These are phyloP conservation scores for Julus scandinavius DNA, from an alignment of 2,888 invertebrate species.

Conservation along the genomic window DNA sequence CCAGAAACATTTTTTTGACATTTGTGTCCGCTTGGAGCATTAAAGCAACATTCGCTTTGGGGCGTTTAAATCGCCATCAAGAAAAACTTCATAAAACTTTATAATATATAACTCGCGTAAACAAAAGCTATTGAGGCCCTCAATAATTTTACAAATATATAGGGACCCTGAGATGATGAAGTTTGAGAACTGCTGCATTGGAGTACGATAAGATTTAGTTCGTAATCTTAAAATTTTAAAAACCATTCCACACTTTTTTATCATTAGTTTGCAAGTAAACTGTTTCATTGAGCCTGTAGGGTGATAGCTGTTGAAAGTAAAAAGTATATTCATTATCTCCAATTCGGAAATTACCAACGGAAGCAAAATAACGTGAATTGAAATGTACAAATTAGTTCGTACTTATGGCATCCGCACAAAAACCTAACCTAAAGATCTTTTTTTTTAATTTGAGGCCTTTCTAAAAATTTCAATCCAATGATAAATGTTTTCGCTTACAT, in stretches of 20 bases:
- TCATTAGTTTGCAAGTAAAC: not conserved
- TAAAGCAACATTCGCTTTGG: no score
- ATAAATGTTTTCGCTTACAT: not conserved
- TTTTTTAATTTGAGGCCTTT: not conserved
- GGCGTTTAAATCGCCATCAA: no score
- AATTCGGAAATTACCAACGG: conserved; percentile 32
- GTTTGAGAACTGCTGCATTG: no score
- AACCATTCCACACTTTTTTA: not conserved
- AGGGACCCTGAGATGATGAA: no score
- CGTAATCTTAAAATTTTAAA: no score
- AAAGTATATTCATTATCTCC: conserved; percentile 4
- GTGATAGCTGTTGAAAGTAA: not conserved
- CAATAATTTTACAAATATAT: no score
- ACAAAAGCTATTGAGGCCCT: no score
- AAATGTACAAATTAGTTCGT: conserved; percentile 12
- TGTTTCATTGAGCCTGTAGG: not conserved
- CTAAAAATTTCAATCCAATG: not conserved
- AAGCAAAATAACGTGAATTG: not conserved
- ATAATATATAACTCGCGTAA: no score
- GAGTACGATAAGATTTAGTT: no score
- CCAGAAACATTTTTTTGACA: not conserved
- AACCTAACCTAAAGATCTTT: not conserved
- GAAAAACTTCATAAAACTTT: no score
- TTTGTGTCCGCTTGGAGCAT: not conserved
- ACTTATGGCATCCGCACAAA: not conserved